Percentiles rank a stretch among this genome's conserved stretches.
Evolutionary conservation across 2,113 vertebrate genomes (phyloP).

Genomic region (Platysternon megacephalum): DNA sequence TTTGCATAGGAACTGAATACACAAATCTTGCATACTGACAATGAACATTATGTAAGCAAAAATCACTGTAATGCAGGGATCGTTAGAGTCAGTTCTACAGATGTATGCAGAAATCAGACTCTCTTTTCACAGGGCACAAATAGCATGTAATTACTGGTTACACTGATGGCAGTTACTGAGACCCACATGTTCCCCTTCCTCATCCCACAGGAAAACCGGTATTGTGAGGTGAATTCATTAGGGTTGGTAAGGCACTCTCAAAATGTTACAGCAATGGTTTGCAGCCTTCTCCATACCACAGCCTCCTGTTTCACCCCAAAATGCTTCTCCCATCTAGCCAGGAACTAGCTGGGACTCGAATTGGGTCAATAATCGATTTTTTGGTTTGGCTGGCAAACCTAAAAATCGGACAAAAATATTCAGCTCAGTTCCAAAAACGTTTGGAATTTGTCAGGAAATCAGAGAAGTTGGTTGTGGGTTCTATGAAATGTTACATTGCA

Average conservation of each 20-base stretch:
- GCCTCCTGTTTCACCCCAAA: background rate
- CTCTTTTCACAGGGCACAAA: slow-evolving; percentile 51
- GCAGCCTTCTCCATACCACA: background rate
- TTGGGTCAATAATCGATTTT: background rate
- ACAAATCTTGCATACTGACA: background rate
- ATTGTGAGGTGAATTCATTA: background rate
- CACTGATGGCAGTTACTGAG: background rate
- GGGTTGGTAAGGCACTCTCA: background rate
- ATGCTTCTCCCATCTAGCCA: background rate
- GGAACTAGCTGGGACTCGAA: background rate
- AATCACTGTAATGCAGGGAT: background rate
- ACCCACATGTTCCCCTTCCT: background rate
- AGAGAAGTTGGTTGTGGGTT: background rate
- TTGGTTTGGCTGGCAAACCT: background rate
- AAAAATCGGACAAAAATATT: background rate
- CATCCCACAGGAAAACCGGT: background rate
- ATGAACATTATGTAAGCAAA: background rate
- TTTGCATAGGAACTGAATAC: background rate
- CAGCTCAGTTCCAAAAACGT: background rate
- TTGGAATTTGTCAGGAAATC: background rate
- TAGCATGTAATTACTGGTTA: slow-evolving; percentile 14
- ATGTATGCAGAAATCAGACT: background rate
- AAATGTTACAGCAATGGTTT: background rate
- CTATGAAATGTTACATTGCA: background rate
- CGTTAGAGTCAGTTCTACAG: slow-evolving; percentile 5